Base-by-base conservation (phyloP, 37 sponge, comb jelly and placozoan species). In the Geodia barretti region DNA sequence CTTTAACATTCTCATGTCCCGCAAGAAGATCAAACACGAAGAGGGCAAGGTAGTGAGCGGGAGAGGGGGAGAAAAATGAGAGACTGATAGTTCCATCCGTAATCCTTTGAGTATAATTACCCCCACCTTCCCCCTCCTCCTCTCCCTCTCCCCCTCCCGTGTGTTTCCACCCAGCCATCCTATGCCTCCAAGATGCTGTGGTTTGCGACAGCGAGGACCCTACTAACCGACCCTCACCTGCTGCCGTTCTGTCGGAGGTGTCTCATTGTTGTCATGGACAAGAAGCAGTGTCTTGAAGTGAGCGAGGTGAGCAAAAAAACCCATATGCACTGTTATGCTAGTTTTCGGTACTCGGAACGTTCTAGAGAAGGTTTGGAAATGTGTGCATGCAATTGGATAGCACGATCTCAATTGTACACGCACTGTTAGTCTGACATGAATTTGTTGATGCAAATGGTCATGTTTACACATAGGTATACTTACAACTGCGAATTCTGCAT, bases 1-100 rank as follows among this genome's bases (percentile, higher is more conserved):
- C 70, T 68, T 94, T 43, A 88, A 92, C 61, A 81, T 97, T 28
- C 92, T 97, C 60, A 82, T 97, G 89, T 75, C 86, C 11, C 39
- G 91, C 59, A 77, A 89, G 70, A 83, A 87, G 64, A 67, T 63
- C 68, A 82, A 86, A 64, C 65, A 54, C 23, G 65, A 78, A 43
- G 71, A 81, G 17, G 47, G 29, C 25, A 81, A 84, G 88, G 80
- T 83, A 54, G 4, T 37, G n/a, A n/a, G n/a, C n/a, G n/a, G n/a
- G n/a, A n/a, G n/a, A n/a, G n/a, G n/a, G n/a, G n/a, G n/a, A n/a
- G n/a, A n/a, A n/a, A n/a, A n/a, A n/a, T n/a, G n/a, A n/a, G n/a
- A n/a, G n/a, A n/a, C n/a, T n/a, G n/a, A n/a, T n/a, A n/a, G n/a
- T n/a, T n/a, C n/a, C n/a, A n/a, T n/a, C n/a, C n/a, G n/a, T n/a